Base-by-base conservation (phyloP, 2,113 vertebrate genomes). In the Pelusios castaneus region DNA sequence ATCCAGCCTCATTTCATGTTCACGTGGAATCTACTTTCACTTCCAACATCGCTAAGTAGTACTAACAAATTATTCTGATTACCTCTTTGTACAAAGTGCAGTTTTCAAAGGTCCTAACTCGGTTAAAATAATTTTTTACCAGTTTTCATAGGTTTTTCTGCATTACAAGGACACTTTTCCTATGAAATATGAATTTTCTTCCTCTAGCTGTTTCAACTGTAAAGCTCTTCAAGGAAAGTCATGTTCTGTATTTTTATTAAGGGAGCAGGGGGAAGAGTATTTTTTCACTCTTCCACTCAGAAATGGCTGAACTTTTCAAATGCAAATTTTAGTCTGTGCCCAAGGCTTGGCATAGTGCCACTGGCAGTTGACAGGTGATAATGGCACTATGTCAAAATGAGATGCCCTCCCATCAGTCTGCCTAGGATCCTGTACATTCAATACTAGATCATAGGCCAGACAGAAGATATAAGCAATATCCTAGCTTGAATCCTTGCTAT, bases 21-120 rank as follows among this genome's bases (percentile, higher is more conserved):
- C 10, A 0, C 2, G 6, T 75, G 1, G 2, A 92, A 12, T 2
- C 25, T 73, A n/a, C 5, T 8, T 89, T n/a, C 29, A 4, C 11
- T 12, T 49, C 24, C 60, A 3, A 17, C 24, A 38, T 13, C 1
- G 1, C 21, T 2, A 11, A 34, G 19, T 41, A 1, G 38, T 11
- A 6, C 24, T 41, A 21, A 1, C 3, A 14, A 21, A 8, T 31
- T n/a, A 34, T 19, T 2, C 29, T 77, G 45, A 47, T 14, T 80
- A 9, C 21, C 75, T 21, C 24, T 4, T 0, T 14, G 24, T 52
- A 6, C 7, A 31, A 34, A 75, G 21, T 47, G 67, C 49, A 34
- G 3, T 56, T 87, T 84, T 81, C 43, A 73, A 58, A 60, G 11
- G 14, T 58, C 12, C 21, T 25, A 12, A 8, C 31, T 41, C 34